Evolutionary conservation across 2,888 invertebrate species (phyloP).

Genomic region (Calameuta filiformis): DNA sequence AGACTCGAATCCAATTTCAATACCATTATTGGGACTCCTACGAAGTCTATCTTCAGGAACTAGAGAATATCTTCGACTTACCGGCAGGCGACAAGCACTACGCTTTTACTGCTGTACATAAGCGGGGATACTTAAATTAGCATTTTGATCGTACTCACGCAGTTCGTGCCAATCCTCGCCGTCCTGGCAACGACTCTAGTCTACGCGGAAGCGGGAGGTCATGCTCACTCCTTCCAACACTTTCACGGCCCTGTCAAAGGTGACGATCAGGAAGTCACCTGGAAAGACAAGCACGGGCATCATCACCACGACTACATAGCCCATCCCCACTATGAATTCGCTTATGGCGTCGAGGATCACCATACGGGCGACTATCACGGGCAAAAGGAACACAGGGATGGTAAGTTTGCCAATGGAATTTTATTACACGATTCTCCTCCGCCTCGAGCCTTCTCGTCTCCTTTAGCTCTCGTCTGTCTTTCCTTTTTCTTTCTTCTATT

Average conservation of each 20-base stretch:
- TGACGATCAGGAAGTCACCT: conserved; percentile 51
- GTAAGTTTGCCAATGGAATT: conserved; percentile 37
- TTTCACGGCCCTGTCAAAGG: conserved; percentile 60
- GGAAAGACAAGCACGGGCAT: conserved; percentile 59
- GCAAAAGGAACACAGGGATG: conserved; percentile 65
- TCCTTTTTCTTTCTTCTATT: background rate
- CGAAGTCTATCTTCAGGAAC: background rate
- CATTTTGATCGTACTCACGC: conserved; percentile 14
- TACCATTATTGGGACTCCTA: background rate
- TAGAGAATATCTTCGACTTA: background rate
- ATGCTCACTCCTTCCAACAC: conserved; percentile 62
- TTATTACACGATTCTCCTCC: background rate
- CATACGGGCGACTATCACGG: conserved; percentile 64
- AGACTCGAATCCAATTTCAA: background rate
- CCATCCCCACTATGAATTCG: conserved; percentile 59
- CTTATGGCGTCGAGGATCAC: conserved; percentile 59
- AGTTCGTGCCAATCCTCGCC: conserved; percentile 31
- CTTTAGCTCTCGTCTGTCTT: background rate
- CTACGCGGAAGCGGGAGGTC: conserved; percentile 32
- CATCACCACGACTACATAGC: conserved; percentile 61
- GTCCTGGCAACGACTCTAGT: conserved; percentile 20
- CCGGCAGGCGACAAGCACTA: background rate
- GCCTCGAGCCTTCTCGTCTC: background rate
- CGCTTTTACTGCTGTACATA: background rate
- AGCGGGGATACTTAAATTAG: background rate